Conservation (phyloP, 2,113 vertebrate species). For the Prolemur simus region DNA sequence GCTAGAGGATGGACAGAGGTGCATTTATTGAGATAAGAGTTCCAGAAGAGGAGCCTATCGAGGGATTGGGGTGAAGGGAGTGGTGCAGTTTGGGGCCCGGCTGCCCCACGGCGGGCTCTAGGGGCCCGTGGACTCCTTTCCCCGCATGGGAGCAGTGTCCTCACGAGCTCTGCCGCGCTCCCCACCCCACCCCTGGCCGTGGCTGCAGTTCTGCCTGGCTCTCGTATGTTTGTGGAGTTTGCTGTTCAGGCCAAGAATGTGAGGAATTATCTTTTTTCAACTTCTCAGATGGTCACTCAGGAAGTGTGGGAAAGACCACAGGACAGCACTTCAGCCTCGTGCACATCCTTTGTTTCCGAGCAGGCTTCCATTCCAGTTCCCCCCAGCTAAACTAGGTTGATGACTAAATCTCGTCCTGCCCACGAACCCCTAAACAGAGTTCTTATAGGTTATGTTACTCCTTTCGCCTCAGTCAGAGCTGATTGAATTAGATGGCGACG, state of each 20-base stretch:
- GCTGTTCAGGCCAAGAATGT: not conserved
- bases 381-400: not conserved
- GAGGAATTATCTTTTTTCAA: not conserved
- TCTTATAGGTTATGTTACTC: not conserved
- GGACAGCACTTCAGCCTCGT: not conserved
- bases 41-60: not conserved
- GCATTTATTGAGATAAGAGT: not conserved
- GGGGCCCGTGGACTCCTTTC: too few relatives aligned
- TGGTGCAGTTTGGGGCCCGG: not conserved
- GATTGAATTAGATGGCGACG: not conserved
- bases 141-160: too few relatives aligned
- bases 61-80: not conserved
- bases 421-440: not conserved
- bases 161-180: too few relatives aligned
- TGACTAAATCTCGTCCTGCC: not conserved
- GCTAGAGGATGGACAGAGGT: not conserved
- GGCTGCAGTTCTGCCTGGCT: not conserved
- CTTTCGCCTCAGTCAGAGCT: not conserved
- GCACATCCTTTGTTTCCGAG: not conserved
- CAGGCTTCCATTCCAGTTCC: not conserved
- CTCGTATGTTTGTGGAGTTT: not conserved
- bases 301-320: not conserved
- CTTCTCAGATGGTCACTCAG: not conserved
- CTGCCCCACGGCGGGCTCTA: too few relatives aligned
- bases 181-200: accelerated